These are phyloP conservation scores for Escarpia spicata DNA, from an alignment of 2,888 invertebrate genomes.

Conservation along the genomic window DNA sequence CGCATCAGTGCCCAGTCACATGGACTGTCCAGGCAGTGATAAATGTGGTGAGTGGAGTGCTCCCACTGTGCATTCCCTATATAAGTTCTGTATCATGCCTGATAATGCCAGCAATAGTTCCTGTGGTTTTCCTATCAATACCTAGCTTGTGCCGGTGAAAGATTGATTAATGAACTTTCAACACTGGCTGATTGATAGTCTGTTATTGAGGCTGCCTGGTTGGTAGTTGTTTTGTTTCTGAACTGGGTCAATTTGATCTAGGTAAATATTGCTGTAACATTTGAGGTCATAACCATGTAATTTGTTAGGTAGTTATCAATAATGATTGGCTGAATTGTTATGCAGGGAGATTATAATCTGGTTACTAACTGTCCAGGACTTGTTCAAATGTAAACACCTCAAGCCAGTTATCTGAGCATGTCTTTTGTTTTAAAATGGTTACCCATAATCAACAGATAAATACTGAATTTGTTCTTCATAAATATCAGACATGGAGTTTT, in stretches of 20 bases:
- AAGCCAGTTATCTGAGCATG: background rate
- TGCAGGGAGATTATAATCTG: background rate
- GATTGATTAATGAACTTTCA: background rate
- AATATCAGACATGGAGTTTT: no score
- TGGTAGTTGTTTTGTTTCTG: background rate
- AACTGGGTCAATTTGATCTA: background rate
- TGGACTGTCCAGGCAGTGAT: background rate
- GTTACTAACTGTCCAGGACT: background rate
- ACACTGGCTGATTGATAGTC: background rate
- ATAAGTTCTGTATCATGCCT: background rate
- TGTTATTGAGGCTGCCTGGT: background rate
- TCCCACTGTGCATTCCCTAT: background rate
- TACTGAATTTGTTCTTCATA: no score
- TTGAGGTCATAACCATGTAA: background rate
- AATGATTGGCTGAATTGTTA: background rate
- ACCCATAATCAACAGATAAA: no score
- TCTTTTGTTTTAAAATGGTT: background rate
- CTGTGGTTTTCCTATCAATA: no score
- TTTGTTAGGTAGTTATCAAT: background rate
- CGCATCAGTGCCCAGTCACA: background rate
- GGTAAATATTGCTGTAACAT: background rate
- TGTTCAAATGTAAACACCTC: background rate
- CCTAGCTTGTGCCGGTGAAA: no score
- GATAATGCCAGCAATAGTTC: no score
- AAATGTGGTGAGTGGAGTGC: background rate